phyloP scores from a whole-genome alignment of 2,113 vertebrate species.

The Odobenus rosmarus region DNA sequence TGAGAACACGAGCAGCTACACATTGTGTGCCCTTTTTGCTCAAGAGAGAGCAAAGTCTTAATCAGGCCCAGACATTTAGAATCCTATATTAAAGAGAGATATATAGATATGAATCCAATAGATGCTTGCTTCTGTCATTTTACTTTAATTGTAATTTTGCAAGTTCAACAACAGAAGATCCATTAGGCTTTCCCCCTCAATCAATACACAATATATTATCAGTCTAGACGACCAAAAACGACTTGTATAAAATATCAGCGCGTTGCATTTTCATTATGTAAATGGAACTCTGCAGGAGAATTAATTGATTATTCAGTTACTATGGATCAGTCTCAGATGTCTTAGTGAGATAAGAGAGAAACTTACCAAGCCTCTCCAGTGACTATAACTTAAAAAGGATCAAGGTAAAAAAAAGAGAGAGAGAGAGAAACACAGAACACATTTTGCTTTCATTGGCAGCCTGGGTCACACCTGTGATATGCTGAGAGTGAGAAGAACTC shows the following conservation, averaged over 20 bases:
- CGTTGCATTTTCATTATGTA: conserved; percentile 87
- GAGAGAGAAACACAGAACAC: not conserved
- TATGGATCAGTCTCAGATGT: conserved; percentile 82
- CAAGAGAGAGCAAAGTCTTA: conserved; percentile 21
- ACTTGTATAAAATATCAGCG: conserved; percentile 83
- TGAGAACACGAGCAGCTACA: not conserved
- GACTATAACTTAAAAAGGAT: conserved; percentile 69
- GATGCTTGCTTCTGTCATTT: conserved; percentile 81
- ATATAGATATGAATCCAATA: conserved; percentile 78
- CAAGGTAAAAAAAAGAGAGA: not conserved
- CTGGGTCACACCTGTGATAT: conserved; percentile 49
- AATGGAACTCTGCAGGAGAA: conserved; percentile 86
- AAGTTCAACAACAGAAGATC: conserved; percentile 81
- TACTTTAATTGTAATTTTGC: conserved; percentile 83
- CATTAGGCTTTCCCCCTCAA: conserved; percentile 81
- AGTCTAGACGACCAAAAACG: conserved; percentile 86
- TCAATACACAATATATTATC: conserved; percentile 85
- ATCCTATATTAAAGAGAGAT: conserved; percentile 80
- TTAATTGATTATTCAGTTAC: conserved; percentile 89
- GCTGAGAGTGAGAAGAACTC: conserved; percentile 33
- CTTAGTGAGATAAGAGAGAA: conserved; percentile 82
- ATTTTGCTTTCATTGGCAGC: not conserved
- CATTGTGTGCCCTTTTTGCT: not conserved
- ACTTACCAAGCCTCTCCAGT: conserved; percentile 75
- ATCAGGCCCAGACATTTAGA: conserved; percentile 63